Conservation (phyloP, 2,797 vertebrate genomes). For the Chelidonichthys spinosus region DNA sequence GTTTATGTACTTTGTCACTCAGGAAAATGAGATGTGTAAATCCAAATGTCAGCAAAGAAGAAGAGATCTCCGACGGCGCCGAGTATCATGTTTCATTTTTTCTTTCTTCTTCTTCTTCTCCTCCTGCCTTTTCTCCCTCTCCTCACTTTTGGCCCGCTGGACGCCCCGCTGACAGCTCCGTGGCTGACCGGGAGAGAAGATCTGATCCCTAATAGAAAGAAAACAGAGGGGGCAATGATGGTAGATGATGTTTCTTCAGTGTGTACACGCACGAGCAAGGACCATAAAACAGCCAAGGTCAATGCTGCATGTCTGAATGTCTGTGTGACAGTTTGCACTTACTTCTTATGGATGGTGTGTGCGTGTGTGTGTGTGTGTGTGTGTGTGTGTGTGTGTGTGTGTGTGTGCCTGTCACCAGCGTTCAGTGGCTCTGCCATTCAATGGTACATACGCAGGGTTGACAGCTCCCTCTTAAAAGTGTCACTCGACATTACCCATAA, state of each 20-base stretch:
- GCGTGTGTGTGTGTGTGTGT: constrained; percentile 30
- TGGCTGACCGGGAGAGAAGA: constrained; percentile 50
- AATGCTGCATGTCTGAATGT: constrained; percentile 30
- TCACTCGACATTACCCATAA: constrained; percentile 83
- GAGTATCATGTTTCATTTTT: constrained; percentile 62
- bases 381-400: constrained; percentile 44
- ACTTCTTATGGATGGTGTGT: constrained; percentile 28
- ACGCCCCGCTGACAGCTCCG: constrained; percentile 74
- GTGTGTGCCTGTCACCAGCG: constrained; percentile 49
- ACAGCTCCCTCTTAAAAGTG: constrained; percentile 83
- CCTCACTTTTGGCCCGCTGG: constrained; percentile 57
- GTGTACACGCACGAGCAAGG: constrained; percentile 8
- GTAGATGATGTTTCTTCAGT: constrained; percentile 32
- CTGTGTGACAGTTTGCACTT: constrained; percentile 30
- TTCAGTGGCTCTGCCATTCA: constrained; percentile 77
- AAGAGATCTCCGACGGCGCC: constrained; percentile 71
- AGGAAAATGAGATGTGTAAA: constrained; percentile 83
- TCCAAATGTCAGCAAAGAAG: constrained; percentile 72
- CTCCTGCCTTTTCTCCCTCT: constrained; percentile 43
- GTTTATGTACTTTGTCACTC: constrained; percentile 85
- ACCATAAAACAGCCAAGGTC: constrained; percentile 51
- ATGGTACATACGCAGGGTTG: constrained; percentile 71
- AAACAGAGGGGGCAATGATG: constrained; percentile 15
- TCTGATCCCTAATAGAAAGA: constrained; percentile 46
- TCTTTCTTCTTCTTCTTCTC: neutral